Conservation (phyloP, 2,888 invertebrate genomes). For the Orthosia gracilis region DNA sequence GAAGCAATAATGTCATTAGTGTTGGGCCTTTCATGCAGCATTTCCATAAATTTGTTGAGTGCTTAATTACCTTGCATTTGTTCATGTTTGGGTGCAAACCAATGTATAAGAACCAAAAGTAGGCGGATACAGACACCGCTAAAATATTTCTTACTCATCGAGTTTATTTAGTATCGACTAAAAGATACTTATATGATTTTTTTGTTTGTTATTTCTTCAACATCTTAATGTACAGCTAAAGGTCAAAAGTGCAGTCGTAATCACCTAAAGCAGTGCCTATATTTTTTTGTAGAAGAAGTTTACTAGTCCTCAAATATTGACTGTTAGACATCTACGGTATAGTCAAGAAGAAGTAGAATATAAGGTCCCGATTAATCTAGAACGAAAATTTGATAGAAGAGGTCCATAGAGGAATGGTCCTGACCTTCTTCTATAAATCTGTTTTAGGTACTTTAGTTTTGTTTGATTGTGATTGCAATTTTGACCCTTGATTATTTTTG, state of each 20-base stretch:
- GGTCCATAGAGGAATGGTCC: too few species aligned
- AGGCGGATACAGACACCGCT: conserved; percentile 30
- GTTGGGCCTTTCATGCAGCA: conserved; percentile 63
- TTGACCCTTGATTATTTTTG: background rate
- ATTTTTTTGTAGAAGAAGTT: too few species aligned
- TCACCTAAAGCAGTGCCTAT: too few species aligned
- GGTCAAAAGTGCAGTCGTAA: too few species aligned
- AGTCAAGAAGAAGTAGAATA: too few species aligned
- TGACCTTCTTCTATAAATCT: too few species aligned
- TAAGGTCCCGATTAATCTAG: too few species aligned
- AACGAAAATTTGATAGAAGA: too few species aligned
- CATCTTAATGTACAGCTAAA: background rate
- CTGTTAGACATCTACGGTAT: too few species aligned
- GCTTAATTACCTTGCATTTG: conserved; percentile 50
- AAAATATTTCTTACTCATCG: conserved; percentile 47
- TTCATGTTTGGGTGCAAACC: conserved; percentile 50
- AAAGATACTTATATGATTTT: conserved; percentile 15
- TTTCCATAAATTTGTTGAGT: conserved; percentile 63
- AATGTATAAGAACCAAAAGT: conserved; percentile 37
- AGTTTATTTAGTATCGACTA: conserved; percentile 33
- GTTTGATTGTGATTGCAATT: too few species aligned
- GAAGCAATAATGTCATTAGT: conserved; percentile 70
- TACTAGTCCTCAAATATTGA: too few species aligned
- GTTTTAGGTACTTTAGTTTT: too few species aligned
- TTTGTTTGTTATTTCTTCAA: conserved; percentile 6